Evolutionary conservation across 2,797 vertebrate species (phyloP).

Genomic region (Glyptemys insculpta): DNA sequence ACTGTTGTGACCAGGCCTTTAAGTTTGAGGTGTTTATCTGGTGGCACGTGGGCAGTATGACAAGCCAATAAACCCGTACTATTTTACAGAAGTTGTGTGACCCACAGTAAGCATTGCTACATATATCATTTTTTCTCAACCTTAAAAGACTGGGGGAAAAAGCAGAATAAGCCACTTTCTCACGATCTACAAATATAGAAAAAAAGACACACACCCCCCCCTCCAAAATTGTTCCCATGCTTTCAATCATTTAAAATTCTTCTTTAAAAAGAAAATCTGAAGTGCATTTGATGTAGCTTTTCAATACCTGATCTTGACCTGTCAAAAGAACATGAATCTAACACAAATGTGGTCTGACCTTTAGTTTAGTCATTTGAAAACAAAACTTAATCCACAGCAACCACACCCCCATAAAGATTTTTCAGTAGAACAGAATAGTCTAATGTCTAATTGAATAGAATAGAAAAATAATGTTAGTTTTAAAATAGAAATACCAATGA

Average conservation of each 20-base stretch:
- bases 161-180: neutral
- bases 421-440: neutral
- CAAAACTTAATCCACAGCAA: slow-evolving; percentile 21
- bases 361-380: neutral
- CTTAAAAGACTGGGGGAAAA: neutral
- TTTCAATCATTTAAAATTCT: neutral
- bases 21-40: neutral
- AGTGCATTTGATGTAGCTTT: neutral
- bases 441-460: neutral
- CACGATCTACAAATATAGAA: neutral
- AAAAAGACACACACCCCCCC: neutral
- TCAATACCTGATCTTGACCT: neutral
- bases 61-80: neutral
- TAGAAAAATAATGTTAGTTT: slow-evolving; percentile 20
- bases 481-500: slow-evolving; percentile 5
- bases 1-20: neutral
- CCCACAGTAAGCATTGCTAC: slow-evolving; percentile 4
- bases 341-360: neutral
- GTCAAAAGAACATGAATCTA: neutral
- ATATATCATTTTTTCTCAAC: neutral
- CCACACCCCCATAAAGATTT: neutral
- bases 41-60: neutral
- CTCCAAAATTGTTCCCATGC: neutral
- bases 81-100: neutral
- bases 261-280: neutral